These are phyloP conservation scores for Peromyscus attwateri DNA, from an alignment of 2,797 vertebrate genomes.

Conservation along the genomic window DNA sequence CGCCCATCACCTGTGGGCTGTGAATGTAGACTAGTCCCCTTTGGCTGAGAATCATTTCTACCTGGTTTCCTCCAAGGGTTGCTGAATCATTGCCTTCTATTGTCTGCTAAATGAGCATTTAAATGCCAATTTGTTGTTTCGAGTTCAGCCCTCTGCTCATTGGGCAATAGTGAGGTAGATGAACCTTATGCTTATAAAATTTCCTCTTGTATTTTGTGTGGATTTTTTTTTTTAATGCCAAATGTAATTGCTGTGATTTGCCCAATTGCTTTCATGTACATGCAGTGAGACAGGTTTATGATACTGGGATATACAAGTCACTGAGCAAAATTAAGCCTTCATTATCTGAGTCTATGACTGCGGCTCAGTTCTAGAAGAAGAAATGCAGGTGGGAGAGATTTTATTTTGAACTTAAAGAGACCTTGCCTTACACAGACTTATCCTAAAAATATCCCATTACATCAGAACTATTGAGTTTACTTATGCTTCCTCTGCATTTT, in stretches of 20 bases:
- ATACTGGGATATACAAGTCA: constrained; percentile 69
- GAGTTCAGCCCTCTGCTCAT: constrained; percentile 68
- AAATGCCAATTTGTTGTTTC: constrained; percentile 34
- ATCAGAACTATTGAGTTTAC: constrained; percentile 79
- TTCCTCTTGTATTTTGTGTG: constrained; percentile 71
- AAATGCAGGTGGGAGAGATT: constrained; percentile 72
- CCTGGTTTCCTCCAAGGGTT: constrained; percentile 68
- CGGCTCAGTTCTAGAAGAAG: constrained; percentile 70
- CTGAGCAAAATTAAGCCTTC: constrained; percentile 78
- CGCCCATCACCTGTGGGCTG: constrained; percentile 80
- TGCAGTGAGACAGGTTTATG: constrained; percentile 82
- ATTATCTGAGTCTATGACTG: constrained; percentile 73
- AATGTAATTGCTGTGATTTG: constrained; percentile 83
- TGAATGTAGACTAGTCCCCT: constrained; percentile 77
- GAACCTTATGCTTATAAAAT: constrained; percentile 66
- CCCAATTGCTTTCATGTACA: constrained; percentile 82
- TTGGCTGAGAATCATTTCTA: constrained; percentile 77
- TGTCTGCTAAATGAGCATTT: constrained; percentile 76
- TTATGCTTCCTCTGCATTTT: constrained; percentile 82
- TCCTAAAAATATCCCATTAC: constrained; percentile 85
- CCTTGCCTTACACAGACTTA: constrained; percentile 20
- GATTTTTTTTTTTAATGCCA: constrained; percentile 71
- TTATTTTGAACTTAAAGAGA: constrained; percentile 83
- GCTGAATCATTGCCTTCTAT: constrained; percentile 61
- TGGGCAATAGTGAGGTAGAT: constrained; percentile 65